A percentile compares a stretch with the other conserved stretches of the same genome.
Evolutionary conservation across 1,140 invertebrate genomes (phyloP).

Genomic region (Apis cerana): DNA sequence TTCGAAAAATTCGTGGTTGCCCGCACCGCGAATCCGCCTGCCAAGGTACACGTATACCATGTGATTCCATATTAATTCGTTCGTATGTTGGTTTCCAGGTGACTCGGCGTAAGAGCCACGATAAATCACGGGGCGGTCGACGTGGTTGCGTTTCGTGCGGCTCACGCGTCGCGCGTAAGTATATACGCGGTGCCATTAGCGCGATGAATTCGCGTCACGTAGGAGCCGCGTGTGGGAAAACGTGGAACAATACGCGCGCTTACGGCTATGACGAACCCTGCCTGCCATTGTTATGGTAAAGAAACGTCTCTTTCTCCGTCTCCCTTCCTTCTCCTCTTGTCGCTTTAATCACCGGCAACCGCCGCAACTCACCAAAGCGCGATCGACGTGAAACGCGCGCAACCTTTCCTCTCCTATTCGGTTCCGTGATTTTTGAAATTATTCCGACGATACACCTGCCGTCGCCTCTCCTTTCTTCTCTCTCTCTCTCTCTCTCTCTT

Average conservation of each 20-base stretch:
- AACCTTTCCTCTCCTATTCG: background rate
- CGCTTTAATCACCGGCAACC: constrained; percentile 51
- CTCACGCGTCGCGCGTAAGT: constrained; percentile 7
- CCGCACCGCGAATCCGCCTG: no score
- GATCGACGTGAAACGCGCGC: constrained; percentile 10
- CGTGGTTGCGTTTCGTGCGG: constrained; percentile 26
- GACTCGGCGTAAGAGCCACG: constrained; percentile 16
- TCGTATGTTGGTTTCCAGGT: constrained; percentile 7
- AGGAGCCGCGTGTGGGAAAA: constrained; percentile 65
- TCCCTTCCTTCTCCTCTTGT: background rate
- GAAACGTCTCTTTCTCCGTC: constrained; percentile 9
- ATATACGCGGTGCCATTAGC: constrained; percentile 62
- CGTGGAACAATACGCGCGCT: constrained; percentile 62
- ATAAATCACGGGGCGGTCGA: constrained; percentile 30
- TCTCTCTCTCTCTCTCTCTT: background rate
- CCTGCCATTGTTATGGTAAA: constrained; percentile 69
- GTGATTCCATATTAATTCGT: constrained; percentile 28
- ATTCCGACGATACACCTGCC: constrained; percentile 9
- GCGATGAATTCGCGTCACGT: constrained; percentile 68
- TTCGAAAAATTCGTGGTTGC: no score
- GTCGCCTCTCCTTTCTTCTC: background rate
- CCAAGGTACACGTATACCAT: no score
- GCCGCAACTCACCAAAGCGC: constrained; percentile 12
- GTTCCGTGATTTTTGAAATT: constrained; percentile 19
- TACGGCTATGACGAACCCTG: constrained; percentile 57